Evolutionary conservation across 1,140 invertebrate genomes (phyloP).

Genomic region (Neodiprion lecontei): DNA sequence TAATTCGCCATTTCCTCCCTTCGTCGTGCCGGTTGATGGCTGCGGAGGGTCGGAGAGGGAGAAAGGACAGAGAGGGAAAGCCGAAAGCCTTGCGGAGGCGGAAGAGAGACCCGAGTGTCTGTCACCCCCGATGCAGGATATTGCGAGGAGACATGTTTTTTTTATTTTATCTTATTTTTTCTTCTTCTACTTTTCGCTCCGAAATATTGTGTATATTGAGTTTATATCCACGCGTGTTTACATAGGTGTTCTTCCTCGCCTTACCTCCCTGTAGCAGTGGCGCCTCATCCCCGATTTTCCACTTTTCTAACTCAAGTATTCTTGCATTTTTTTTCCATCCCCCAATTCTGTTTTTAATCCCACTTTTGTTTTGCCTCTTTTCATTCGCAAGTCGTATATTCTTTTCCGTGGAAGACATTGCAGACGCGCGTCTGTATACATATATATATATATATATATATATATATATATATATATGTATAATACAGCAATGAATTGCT

Average conservation of each 20-base stretch:
- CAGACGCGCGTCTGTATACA: too few species aligned
- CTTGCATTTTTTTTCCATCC: too few species aligned
- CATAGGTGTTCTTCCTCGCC: slow-evolving; percentile 22
- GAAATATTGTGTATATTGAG: slow-evolving; percentile 36
- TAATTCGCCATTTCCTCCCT: slow-evolving; percentile 47
- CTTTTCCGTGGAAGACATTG: too few species aligned
- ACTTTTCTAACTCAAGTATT: too few species aligned
- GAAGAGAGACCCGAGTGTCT: slow-evolving; percentile 14
- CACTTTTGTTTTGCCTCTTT: too few species aligned
- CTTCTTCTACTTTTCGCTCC: slow-evolving; percentile 8
- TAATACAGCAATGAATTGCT: too few species aligned
- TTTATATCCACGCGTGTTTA: slow-evolving; percentile 35
- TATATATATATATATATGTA: too few species aligned
- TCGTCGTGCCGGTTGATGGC: slow-evolving; percentile 27
- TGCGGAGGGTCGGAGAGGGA: slow-evolving; percentile 22
- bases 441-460: too few species aligned
- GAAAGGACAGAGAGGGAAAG: slow-evolving; percentile 20
- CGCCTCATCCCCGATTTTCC: too few species aligned
- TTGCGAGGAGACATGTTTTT: slow-evolving; percentile 22
- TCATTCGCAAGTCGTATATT: too few species aligned
- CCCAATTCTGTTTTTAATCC: too few species aligned
- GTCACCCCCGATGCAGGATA: slow-evolving; percentile 11
- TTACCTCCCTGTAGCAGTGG: background rate
- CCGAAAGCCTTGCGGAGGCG: slow-evolving; percentile 24
- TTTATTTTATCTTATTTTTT: background rate